Base-by-base conservation (phyloP, 2,113 vertebrate genomes). In the Calyptomena viridis region DNA sequence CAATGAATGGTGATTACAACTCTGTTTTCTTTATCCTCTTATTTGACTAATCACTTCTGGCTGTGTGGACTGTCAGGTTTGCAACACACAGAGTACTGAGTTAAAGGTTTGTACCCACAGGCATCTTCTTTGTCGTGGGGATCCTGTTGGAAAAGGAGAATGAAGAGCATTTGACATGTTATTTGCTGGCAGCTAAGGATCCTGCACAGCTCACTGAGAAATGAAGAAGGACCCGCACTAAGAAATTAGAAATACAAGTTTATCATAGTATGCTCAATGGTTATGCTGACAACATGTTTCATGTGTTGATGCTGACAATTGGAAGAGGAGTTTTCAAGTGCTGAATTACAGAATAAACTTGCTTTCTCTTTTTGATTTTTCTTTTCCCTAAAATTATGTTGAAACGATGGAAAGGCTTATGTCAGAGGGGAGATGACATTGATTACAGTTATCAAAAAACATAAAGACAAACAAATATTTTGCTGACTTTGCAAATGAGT, bases 101-200 rank as follows among this genome's bases (percentile, higher is more conserved):
- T 84, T 77, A 68, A 71, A 91, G 81, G 74, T 68, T 60, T 90
- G 12, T 74, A 66, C 40, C 49, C 60, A 74, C 25, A 74, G 69
- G 50, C 55, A 40, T 15, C 15, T 75, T 75, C 52, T 72, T 0
- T 0, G 0, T 68, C 0, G 0, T 0, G 3, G 31, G 39, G 80
- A 64, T 68, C 21, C 15, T 33, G 22, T 3, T 91, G 60, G 8
- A 66, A 30, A 59, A 80, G 42, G 31, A 71, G 39, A 85, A 68
- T 47, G 67, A 84, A 64, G 35, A 76, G 13, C 42, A 30, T 55
- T 88, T 76, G 66, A 60, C 35, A 52, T 73, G 22, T 44, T 66
- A 56, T 46, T 75, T 85, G 46, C 40, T 22, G 37, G 44, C 47
- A 72, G 79, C 49, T 71, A 58, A 74, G 40, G 30, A 47, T 72